Base-by-base conservation (phyloP, 2,113 vertebrate genomes). In the Delphinus delphis region DNA sequence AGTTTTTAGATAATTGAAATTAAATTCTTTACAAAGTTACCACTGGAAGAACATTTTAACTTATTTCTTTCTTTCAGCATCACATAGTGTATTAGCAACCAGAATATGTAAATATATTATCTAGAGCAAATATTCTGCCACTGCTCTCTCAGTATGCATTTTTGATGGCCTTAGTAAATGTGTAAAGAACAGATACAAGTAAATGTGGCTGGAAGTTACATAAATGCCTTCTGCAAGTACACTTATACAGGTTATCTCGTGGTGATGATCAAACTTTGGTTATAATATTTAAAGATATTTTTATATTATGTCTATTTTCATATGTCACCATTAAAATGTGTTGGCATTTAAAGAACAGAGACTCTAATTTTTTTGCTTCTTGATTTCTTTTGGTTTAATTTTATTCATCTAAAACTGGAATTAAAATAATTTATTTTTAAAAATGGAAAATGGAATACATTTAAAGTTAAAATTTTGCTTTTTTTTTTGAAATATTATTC, bases 331-430 rank as follows among this genome's bases (percentile, higher is more conserved):
- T 81, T 80, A 88, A 94, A 88, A 47, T 47, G 2, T 85, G 50
- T 79, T 62, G 50, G 28, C 38, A 93, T 82, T 97, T 95, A 77
- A 90, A 71, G 82, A 85, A 73, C 20, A 95, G 26, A 50, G 28
- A 76, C 7, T 20, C 9, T 20, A 88, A 9, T 28, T 81, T 65
- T 31, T 14, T 87, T 44, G 8, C 33, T 83, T 25, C 5, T 68
- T 63, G 20, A 25, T 14, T 79, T 91, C 76, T 95, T 41, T 83
- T 31, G 28, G 44, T 62, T 95, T 95, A 86, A 58, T 73, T 95
- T 82, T 95, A 96, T 84, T 88, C 21, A 96, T 25, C 44, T 90
- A 83, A 85, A 90, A 80, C 14, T 94, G 50, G 21, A 96, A 88
- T 93, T 85, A 74, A 88, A 95, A 76, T 80, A 28, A 67, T 47